Evolutionary conservation across 2,113 vertebrate genomes (phyloP), one percentile per base, ranked within the genome.

Genomic region (Chamaetylas fuelleborni): DNA sequence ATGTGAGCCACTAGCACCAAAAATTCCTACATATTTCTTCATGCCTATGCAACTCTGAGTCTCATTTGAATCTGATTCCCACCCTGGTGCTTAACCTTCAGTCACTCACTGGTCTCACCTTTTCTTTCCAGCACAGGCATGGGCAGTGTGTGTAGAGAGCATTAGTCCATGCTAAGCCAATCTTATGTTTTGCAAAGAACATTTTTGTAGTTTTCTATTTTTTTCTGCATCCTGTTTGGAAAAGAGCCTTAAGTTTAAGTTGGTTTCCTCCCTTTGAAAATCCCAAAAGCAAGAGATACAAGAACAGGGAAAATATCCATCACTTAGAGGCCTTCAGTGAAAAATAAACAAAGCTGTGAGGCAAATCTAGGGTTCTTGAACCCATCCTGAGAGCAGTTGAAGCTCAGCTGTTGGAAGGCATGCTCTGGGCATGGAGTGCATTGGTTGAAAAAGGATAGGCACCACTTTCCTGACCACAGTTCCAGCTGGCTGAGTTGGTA

Each of bases 281-380:
- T 23, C 42, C 14, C 8, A 0, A 48, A 38, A 87, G 19, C 0
- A 1, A 67, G 15, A 12, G 8, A 19, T 54, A 9, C 11, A 57
- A 36, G 45, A 61, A 45, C 14, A 56, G 19, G 19, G 50, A 22
- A 3, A 72, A 4, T 9, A 72, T 65, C 31, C 7, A 19, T 65
- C 40, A 77, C n/a, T 80, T 69, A 45, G 12, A 53, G 10, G 13
- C 1, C 9, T 90, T 70, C 36, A 73, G 0, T 47, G 18, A 4
- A 22, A 36, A 31, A 23, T 15, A 60, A 94, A 51, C 4, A 51
- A 85, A 69, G 31, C 47, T 42, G 33, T 23, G 51, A 71, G 17
- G 25, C 14, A 92, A 71, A 87, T 36, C 43, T 36, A 1, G 53
- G 40, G 15, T 29, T 33, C n/a, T 33, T 48, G 57, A 91, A 64